phyloP scores from a whole-genome alignment of 2,888 invertebrate genomes.

The Leucophora obtusa region DNA sequence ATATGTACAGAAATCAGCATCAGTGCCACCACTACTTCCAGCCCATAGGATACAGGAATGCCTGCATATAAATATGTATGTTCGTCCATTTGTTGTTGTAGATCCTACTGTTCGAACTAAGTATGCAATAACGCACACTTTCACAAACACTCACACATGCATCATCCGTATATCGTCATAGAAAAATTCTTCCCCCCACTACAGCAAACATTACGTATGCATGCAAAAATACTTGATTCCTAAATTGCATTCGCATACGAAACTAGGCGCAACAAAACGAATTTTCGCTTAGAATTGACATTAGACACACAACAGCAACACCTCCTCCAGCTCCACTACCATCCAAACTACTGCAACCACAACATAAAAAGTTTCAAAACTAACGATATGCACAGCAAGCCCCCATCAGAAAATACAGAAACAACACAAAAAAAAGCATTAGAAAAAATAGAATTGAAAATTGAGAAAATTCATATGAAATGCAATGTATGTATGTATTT shows the following conservation, averaged over 20 bases:
- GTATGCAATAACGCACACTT: not conserved
- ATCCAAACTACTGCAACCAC: constrained; percentile 50
- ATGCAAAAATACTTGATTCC: constrained; percentile 66
- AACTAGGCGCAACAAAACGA: constrained; percentile 64
- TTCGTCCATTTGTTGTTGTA: constrained; percentile 13
- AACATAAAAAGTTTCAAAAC: constrained; percentile 59
- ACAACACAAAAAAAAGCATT: constrained; percentile 49
- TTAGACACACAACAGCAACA: constrained; percentile 56
- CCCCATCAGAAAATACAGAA: constrained; percentile 4
- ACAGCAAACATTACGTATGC: constrained; percentile 61
- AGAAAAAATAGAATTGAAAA: constrained; percentile 58
- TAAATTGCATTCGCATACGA: constrained; percentile 65
- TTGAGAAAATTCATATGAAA: constrained; percentile 63
- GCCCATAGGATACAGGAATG: not conserved
- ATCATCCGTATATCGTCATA: not conserved
- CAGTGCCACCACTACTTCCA: constrained; percentile 27
- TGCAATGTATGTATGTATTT: constrained; percentile 28
- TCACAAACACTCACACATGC: constrained; percentile 12
- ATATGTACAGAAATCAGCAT: constrained; percentile 47
- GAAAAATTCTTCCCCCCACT: not conserved
- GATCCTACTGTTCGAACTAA: constrained; percentile 20
- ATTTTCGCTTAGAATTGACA: constrained; percentile 65
- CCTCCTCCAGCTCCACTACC: constrained; percentile 34
- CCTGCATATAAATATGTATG: not conserved
- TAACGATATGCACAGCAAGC: constrained; percentile 40